A percentile compares a stretch with the other conserved stretches of the same genome.
phyloP scores from a whole-genome alignment of 2,888 invertebrate genomes.

The Autographa pulchrina region DNA sequence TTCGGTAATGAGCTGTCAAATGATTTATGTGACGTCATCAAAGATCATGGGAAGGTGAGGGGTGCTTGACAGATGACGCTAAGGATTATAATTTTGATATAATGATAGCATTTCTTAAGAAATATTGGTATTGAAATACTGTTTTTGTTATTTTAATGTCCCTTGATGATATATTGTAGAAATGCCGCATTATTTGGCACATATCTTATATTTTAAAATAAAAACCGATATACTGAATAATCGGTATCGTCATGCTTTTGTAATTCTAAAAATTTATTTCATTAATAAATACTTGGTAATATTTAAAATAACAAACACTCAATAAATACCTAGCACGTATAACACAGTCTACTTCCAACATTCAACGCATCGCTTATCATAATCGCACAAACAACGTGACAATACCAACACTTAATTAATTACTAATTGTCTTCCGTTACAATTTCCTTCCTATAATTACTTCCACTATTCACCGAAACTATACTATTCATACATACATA shows the following conservation, averaged over 20 bases:
- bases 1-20: conserved; percentile 24
- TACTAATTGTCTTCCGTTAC: conserved; percentile 19
- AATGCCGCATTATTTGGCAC: not conserved
- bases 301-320: not conserved
- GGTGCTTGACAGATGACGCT: conserved; percentile 25
- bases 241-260: too few relatives aligned
- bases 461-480: conserved; percentile 25
- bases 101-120: conserved; percentile 11
- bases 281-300: too few relatives aligned
- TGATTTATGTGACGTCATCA: conserved; percentile 41
- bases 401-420: conserved; percentile 5
- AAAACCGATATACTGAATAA: too few relatives aligned
- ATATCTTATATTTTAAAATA: too few relatives aligned
- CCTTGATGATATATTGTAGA: not conserved
- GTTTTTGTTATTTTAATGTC: not conserved
- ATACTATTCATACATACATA: conserved; percentile 17
- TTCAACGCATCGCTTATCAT: not conserved
- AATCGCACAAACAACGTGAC: not conserved
- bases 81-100: conserved; percentile 26
- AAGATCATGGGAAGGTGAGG: conserved; percentile 27
- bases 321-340: not conserved
- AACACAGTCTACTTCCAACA: not conserved
- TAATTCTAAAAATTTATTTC: too few relatives aligned
- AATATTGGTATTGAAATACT: not conserved
- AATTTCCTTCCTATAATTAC: conserved; percentile 43